phyloP scores from a whole-genome alignment of 2,888 invertebrate species.

The Sylvicola cinctus region DNA sequence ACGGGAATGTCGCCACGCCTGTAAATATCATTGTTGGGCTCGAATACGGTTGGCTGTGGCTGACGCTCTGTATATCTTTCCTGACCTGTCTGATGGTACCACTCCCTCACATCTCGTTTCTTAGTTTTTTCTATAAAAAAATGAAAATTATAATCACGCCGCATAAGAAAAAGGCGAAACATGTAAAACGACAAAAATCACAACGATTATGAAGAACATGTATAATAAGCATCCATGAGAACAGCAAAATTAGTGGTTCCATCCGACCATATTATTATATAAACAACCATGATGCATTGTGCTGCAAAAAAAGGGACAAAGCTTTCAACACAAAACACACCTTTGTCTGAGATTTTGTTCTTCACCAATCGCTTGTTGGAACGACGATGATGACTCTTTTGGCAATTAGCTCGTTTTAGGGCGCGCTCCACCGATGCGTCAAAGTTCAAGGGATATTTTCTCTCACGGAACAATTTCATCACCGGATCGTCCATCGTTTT shows the following conservation, averaged over 20 bases:
- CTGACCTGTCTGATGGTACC: constrained; percentile 15
- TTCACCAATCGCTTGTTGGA: constrained; percentile 2
- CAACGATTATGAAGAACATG: too few species aligned
- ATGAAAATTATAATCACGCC: background rate
- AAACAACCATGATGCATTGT: too few species aligned
- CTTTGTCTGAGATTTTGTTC: constrained; percentile 1
- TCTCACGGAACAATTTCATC: constrained; percentile 25
- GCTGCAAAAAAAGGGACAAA: too few species aligned
- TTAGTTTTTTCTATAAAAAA: constrained; percentile 20
- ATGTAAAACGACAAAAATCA: too few species aligned
- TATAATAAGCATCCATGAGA: too few species aligned
- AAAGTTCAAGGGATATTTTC: constrained; percentile 25
- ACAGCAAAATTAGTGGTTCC: too few species aligned
- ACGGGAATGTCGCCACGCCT: constrained; percentile 45
- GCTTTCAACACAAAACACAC: too few species aligned
- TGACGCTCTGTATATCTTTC: constrained; percentile 20
- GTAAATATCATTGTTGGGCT: constrained; percentile 23
- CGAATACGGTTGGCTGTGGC: constrained; percentile 10
- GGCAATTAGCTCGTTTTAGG: constrained; percentile 23
- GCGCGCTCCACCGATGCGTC: constrained; percentile 23
- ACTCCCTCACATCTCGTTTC: constrained; percentile 25
- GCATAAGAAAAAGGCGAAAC: too few species aligned
- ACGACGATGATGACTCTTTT: constrained; percentile 17
- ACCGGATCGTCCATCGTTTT: constrained; percentile 26
- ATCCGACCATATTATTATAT: too few species aligned